Evolutionary conservation across 2,113 vertebrate species (phyloP).

Genomic region (Pachycephala philippinensis): DNA sequence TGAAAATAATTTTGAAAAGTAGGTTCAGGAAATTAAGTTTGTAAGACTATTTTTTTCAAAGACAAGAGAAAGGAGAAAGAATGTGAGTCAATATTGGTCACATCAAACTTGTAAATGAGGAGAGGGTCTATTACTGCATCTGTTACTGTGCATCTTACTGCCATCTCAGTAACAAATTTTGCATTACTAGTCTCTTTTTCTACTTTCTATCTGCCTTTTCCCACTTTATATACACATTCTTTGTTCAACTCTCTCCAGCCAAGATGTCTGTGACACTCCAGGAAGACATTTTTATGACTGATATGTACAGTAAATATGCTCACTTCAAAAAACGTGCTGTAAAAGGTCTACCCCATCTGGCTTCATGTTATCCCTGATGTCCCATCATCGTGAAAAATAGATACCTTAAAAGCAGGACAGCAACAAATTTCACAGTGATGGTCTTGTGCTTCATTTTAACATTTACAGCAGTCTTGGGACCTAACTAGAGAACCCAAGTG

Average conservation of each 20-base stretch:
- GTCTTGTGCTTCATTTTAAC: slow-evolving; percentile 23
- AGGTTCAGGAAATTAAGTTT: not conserved
- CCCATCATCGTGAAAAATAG: not conserved
- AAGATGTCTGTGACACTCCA: not conserved
- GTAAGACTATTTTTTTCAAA: not conserved
- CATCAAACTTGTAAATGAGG: not conserved
- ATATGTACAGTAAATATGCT: not conserved
- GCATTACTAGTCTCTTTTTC: not conserved
- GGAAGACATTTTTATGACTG: not conserved
- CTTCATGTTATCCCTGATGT: not conserved
- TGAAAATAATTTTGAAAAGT: not conserved
- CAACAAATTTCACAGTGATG: not conserved
- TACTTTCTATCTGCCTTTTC: not conserved
- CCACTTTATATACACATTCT: not conserved
- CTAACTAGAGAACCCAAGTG: not conserved
- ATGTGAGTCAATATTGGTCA: not conserved
- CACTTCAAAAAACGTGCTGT: not conserved
- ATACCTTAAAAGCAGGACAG: slow-evolving; percentile 2
- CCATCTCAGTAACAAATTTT: not conserved
- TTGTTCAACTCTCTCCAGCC: not conserved
- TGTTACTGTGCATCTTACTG: not conserved
- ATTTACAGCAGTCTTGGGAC: not conserved
- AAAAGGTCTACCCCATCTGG: not conserved
- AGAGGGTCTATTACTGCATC: not conserved
- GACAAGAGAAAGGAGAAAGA: not conserved